Conservation (phyloP, 2,113 vertebrate species). For the Hemiprocne comata region DNA sequence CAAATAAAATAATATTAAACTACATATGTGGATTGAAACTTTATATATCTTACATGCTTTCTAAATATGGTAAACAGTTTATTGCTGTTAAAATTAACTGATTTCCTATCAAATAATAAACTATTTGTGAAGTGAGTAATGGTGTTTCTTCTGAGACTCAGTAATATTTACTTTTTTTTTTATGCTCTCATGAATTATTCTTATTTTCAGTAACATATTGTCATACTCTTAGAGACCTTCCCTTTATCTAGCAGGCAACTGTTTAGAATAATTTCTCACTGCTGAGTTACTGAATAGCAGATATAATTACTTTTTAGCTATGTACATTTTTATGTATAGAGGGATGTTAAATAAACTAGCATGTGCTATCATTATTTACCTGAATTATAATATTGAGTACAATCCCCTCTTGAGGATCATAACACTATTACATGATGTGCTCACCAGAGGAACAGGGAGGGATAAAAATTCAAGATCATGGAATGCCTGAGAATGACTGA, state of each 20-base stretch:
- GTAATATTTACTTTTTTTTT: not conserved
- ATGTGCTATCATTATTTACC: not conserved
- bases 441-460: not conserved
- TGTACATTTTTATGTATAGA: not conserved
- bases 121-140: not conserved
- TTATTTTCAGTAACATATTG: not conserved
- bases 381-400: not conserved
- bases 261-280: not conserved
- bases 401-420: not conserved
- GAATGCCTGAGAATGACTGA: not conserved
- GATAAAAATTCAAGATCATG: not conserved
- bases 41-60: not conserved
- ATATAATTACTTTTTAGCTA: not conserved
- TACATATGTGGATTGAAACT: not conserved
- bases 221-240: not conserved
- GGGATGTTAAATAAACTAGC: not conserved
- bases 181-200: not conserved
- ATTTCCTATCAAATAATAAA: not conserved
- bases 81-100: not conserved
- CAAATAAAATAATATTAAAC: not conserved
- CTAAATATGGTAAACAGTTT: not conserved
- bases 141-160: not conserved
- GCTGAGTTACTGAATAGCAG: not conserved
- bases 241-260: not conserved
- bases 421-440: accelerated